Base-by-base conservation (phyloP, 92 coral and sea anemone genomes). In the Desmophyllum pertusum region DNA sequence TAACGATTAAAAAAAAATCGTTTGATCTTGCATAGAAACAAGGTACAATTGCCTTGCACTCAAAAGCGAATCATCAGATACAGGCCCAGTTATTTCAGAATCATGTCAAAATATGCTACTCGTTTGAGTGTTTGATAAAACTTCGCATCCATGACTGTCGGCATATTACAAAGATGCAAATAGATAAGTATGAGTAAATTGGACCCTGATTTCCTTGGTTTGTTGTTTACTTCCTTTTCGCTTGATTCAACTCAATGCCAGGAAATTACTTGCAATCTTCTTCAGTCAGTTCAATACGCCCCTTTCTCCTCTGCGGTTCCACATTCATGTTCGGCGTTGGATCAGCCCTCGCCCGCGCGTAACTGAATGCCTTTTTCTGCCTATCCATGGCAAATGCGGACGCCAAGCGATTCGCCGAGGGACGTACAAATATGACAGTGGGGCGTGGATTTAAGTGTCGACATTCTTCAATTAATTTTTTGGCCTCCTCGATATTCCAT, bases 401-500 rank as follows among this genome's bases (percentile, higher is more conserved):
- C n/a, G 52, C 33, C 19, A 25, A 39, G 10, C 23, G 51, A 35
- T 70, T 70, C 33, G 36, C n/a, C 8, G 33, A 43, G 29, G 75
- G 75, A 38, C 42, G 75, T 4, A 41, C 75, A 41, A 70, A 70
- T 70, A 70, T 40, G 50, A 70, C 33, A 9, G n/a, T 38, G 1
- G 75, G 75, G 30, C 51, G 51, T 41, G 52, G 75, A 70, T 70
- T 40, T 41, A 70, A 41, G 33, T 25, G 27, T 7, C 29, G 51
- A 39, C 35, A 70, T 38, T 70, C 75, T 41, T 70, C 30, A 18
- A 70, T 40, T 13, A 70, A 15, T 41, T 21, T 70, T 41, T 30
- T 70, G 13, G 75, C 75, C 53, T 25, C 51, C 33, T 70, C 52
- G n/a, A 25, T 19, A 70, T 70, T 30, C 75, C 75, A 70, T 39